These are phyloP conservation scores for Carollia perspicillata DNA, from an alignment of 2,113 vertebrate genomes.

Conservation along the genomic window DNA sequence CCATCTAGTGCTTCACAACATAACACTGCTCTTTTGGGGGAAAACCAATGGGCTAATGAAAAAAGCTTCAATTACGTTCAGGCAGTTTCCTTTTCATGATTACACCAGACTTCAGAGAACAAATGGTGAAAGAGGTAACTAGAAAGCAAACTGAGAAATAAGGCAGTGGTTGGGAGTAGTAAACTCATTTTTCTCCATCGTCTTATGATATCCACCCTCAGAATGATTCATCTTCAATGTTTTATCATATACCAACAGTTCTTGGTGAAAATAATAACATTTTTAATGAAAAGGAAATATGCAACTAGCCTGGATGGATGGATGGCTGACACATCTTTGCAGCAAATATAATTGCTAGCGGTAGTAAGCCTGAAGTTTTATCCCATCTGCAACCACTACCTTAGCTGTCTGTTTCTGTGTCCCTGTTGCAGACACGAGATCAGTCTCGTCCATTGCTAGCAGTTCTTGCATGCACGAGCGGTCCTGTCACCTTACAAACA, in stretches of 20 bases:
- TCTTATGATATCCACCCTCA: neutral
- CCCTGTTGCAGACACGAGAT: neutral
- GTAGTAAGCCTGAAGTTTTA: neutral
- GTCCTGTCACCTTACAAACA: neutral
- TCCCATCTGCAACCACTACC: neutral
- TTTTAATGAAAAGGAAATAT: slow-evolving; percentile 21
- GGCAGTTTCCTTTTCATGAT: neutral
- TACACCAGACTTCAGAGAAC: neutral
- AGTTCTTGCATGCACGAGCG: neutral
- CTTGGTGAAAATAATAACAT: neutral
- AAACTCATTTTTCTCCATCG: neutral
- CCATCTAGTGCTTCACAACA: slow-evolving; percentile 53
- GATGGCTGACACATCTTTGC: neutral
- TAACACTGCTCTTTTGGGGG: neutral
- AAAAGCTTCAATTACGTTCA: neutral
- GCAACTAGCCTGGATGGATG: neutral
- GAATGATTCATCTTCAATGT: neutral
- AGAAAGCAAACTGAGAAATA: slow-evolving; percentile 9
- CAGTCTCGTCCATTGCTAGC: neutral
- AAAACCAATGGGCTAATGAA: neutral
- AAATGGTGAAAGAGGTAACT: neutral
- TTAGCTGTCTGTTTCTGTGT: neutral
- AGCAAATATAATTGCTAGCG: neutral
- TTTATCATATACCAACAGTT: neutral
- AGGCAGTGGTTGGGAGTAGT: neutral